phyloP scores from a whole-genome alignment of 2,113 vertebrate genomes.

The Piliocolobus tephrosceles region DNA sequence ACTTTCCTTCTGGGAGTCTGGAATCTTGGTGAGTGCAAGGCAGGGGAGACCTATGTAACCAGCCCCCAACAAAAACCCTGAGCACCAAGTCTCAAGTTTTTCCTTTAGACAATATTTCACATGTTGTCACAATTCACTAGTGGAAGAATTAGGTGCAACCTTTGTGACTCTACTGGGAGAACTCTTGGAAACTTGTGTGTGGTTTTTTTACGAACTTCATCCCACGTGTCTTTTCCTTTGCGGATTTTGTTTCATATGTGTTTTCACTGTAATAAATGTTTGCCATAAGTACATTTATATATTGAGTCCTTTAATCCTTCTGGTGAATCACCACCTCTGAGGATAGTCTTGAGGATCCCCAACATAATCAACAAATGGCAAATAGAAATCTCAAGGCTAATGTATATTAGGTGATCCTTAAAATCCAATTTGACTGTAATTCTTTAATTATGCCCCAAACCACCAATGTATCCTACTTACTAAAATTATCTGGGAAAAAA shows the following conservation, averaged over 20 bases:
- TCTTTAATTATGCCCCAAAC: not conserved
- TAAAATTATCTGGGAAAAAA: constrained; percentile 2
- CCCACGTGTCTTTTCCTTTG: not conserved
- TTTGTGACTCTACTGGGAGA: not conserved
- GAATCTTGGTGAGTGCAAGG: not conserved
- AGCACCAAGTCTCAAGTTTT: not conserved
- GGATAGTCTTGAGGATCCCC: not conserved
- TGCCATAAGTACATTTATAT: not conserved
- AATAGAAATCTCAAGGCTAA: not conserved
- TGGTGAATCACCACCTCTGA: not conserved
- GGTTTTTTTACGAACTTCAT: not conserved
- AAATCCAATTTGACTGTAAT: not conserved
- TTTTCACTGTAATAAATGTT: not conserved
- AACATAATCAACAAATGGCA: not conserved
- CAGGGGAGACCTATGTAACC: not conserved
- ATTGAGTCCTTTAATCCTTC: not conserved
- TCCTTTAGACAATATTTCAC: not conserved
- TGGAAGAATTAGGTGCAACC: not conserved
- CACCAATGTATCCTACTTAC: not conserved
- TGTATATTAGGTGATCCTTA: not conserved
- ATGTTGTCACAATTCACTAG: not conserved
- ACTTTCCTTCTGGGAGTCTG: not conserved
- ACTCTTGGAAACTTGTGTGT: not conserved
- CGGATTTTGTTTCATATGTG: not conserved
- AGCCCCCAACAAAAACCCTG: not conserved